Conservation (phyloP, 2,113 vertebrate species). For the Cyprinodon variegatus region DNA sequence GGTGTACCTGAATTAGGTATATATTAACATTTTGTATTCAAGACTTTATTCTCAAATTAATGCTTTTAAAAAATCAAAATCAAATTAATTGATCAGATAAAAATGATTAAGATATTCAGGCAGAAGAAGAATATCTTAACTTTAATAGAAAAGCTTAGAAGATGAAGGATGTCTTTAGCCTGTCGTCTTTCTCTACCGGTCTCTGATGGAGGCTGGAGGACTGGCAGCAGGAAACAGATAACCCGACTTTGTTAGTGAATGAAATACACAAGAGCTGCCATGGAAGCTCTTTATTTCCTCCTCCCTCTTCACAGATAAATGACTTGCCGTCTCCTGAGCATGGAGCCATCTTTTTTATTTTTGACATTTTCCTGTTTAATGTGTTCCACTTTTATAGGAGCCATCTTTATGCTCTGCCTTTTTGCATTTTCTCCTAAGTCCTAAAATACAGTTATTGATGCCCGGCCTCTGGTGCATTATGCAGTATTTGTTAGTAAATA, state of each 20-base stretch:
- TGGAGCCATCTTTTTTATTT: conserved; percentile 84
- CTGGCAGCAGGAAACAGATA: conserved; percentile 68
- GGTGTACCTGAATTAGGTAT: conserved; percentile 71
- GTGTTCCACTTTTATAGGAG: conserved; percentile 79
- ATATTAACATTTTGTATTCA: conserved; percentile 51
- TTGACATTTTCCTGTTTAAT: conserved; percentile 85
- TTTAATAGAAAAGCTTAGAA: conserved; percentile 4
- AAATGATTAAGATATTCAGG: not conserved
- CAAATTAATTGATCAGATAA: not conserved
- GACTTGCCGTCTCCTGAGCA: conserved; percentile 74
- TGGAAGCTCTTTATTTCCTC: conserved; percentile 77
- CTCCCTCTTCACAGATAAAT: conserved; percentile 79
- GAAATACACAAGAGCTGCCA: conserved; percentile 73
- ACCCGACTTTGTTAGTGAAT: conserved; percentile 79
- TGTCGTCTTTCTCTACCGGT: conserved; percentile 21
- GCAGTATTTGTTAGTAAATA: conserved; percentile 99
- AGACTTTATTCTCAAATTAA: conserved; percentile 45
- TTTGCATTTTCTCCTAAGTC: conserved; percentile 93
- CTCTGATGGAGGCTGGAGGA: conserved; percentile 43
- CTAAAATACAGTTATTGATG: conserved; percentile 93
- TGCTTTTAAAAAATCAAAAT: conserved; percentile 27
- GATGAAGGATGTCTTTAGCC: conserved; percentile 26
- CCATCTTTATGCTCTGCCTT: conserved; percentile 77
- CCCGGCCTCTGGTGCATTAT: conserved; percentile 94
- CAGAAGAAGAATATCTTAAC: not conserved